phyloP scores from a whole-genome alignment of 2,113 vertebrate species.

The Catagonus wagneri region DNA sequence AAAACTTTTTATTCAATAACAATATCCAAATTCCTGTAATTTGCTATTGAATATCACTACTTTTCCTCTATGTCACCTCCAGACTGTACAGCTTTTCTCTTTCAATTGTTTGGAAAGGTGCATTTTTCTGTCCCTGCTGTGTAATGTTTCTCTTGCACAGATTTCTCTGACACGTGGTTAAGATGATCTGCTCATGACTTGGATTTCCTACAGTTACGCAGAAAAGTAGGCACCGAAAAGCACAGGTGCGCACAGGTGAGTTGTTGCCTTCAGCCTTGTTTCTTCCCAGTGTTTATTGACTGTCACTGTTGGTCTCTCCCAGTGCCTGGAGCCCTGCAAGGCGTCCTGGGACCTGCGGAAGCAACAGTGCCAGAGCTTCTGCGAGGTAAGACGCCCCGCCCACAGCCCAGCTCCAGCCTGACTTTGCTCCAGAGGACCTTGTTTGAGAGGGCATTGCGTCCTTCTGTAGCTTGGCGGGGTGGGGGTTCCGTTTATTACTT shows the following conservation, averaged over 20 bases:
- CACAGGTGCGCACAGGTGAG: fast-evolving
- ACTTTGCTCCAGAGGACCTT: fast-evolving
- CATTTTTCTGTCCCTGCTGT: too few relatives aligned
- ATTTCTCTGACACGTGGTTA: fast-evolving
- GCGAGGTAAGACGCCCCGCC: slow-evolving; percentile 91
- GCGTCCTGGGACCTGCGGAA: slow-evolving; percentile 94
- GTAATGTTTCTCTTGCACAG: fast-evolving
- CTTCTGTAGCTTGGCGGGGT: background rate
- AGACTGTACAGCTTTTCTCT: fast-evolving
- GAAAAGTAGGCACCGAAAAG: fast-evolving
- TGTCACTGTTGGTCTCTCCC: slow-evolving; percentile 48
- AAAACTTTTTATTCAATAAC: background rate
- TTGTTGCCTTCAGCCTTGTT: background rate
- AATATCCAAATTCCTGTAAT: fast-evolving
- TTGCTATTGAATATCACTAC: fast-evolving
- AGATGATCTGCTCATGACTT: fast-evolving
- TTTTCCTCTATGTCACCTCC: too few relatives aligned
- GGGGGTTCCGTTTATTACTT: background rate
- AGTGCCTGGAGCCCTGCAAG: slow-evolving; percentile 99
- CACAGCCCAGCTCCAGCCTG: fast-evolving
- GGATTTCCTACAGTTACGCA: fast-evolving
- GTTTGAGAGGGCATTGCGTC: fast-evolving
- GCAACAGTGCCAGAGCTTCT: slow-evolving; percentile 96
- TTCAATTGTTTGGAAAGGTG: fast-evolving
- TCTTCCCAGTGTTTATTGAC: slow-evolving; percentile 52